These are phyloP conservation scores for Rhyacophila brunnea DNA, from an alignment of 1,140 invertebrate species.

Conservation along the genomic window DNA sequence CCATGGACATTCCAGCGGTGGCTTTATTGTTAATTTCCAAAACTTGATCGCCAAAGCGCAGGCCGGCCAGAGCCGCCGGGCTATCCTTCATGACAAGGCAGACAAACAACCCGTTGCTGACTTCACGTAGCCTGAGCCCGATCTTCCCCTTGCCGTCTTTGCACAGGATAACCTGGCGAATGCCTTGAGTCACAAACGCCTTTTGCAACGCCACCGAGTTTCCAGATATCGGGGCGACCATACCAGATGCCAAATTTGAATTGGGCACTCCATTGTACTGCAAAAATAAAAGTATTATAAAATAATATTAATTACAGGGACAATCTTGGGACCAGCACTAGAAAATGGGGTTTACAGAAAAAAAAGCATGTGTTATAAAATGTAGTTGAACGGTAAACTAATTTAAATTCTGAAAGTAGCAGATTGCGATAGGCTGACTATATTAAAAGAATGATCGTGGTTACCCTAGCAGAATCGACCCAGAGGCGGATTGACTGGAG, in stretches of 20 bases:
- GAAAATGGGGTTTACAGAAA: too few relatives aligned
- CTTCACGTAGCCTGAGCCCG: slow-evolving; percentile 75
- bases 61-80: slow-evolving; percentile 79
- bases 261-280: too few relatives aligned
- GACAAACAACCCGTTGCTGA: slow-evolving; percentile 89
- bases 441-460: too few relatives aligned
- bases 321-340: too few relatives aligned
- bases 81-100: slow-evolving; percentile 80
- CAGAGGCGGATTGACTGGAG: too few relatives aligned
- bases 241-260: slow-evolving; percentile 22
- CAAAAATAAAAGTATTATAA: too few relatives aligned
- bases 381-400: too few relatives aligned
- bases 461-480: too few relatives aligned
- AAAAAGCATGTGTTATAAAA: too few relatives aligned
- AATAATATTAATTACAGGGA: too few relatives aligned
- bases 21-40: slow-evolving; percentile 82
- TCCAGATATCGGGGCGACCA: slow-evolving; percentile 78
- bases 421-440: too few relatives aligned
- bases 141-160: slow-evolving; percentile 84
- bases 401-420: too few relatives aligned
- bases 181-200: slow-evolving; percentile 79
- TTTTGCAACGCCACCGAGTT: slow-evolving; percentile 68
- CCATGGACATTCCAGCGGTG: slow-evolving; percentile 82
- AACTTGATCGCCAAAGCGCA: slow-evolving; percentile 93
- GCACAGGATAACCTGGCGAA: slow-evolving; percentile 77